Conservation (phyloP, 64 coral and sea anemone genomes). For the Pocillopora damicornis region DNA sequence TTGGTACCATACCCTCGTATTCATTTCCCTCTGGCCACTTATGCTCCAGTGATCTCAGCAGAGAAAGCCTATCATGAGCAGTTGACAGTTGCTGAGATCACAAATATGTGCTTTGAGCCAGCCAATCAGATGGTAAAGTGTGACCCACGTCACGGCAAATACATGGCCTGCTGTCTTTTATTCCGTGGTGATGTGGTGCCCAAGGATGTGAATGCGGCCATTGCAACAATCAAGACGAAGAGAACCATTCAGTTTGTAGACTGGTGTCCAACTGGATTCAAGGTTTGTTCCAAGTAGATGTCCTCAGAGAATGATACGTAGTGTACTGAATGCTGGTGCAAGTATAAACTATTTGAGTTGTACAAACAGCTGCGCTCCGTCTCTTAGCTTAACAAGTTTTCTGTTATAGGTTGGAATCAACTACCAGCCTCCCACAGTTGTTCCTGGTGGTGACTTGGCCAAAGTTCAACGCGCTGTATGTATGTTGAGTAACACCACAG, state of each 20-base stretch:
- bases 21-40: slow-evolving; percentile 38
- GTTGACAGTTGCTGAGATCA: slow-evolving; percentile 31
- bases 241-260: slow-evolving; percentile 53
- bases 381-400: background rate
- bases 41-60: slow-evolving; percentile 37
- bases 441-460: slow-evolving; percentile 44
- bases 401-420: slow-evolving; percentile 34
- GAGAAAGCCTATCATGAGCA: slow-evolving; percentile 40
- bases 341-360: background rate
- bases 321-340: too few relatives aligned
- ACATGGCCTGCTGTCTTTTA: slow-evolving; percentile 40
- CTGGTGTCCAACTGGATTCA: slow-evolving; percentile 44
- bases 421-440: slow-evolving; percentile 42
- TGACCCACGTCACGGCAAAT: slow-evolving; percentile 38
- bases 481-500: slow-evolving; percentile 43
- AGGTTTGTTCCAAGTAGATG: background rate
- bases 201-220: slow-evolving; percentile 34
- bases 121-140: slow-evolving; percentile 52
- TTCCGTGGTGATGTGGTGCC: slow-evolving; percentile 38
- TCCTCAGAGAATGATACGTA: too few relatives aligned
- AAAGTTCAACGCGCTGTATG: slow-evolving; percentile 40
- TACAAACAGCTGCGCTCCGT: too few relatives aligned
- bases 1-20: slow-evolving; percentile 36
- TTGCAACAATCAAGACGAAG: slow-evolving; percentile 40
- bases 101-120: slow-evolving; percentile 38